phyloP scores from a whole-genome alignment of 37 sponge, comb jelly and placozoan genomes.

The Cladorhizidae sp. region DNA sequence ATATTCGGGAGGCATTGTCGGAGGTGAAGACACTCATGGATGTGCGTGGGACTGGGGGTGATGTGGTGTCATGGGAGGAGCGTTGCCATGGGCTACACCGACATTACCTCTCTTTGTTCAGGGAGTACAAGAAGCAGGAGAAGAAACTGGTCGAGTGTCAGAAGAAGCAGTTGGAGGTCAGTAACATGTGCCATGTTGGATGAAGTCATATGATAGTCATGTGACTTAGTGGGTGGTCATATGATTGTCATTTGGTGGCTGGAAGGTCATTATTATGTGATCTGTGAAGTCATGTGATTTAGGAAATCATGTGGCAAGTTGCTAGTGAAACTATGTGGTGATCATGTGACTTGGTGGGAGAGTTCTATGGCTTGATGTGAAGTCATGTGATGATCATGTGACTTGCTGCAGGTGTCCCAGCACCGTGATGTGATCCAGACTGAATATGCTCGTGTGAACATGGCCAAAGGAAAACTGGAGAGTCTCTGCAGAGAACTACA shows the following conservation, averaged over 20 bases:
- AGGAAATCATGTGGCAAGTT: too few species aligned
- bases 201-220: too few species aligned
- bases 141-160: conserved; percentile 54
- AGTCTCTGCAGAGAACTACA: conserved; percentile 94
- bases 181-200: background rate
- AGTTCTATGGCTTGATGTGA: too few species aligned
- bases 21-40: conserved; percentile 55
- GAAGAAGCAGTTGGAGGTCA: conserved; percentile 71
- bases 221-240: background rate
- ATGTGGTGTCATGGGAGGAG: conserved; percentile 31
- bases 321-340: too few species aligned
- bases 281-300: background rate
- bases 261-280: too few species aligned
- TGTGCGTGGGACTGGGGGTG: background rate
- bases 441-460: conserved; percentile 67
- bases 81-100: conserved; percentile 24
- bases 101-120: conserved; percentile 44
- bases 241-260: too few species aligned
- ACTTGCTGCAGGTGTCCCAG: conserved; percentile 61
- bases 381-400: too few species aligned
- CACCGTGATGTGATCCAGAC: conserved; percentile 86
- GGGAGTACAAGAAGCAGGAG: conserved; percentile 74
- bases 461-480: conserved; percentile 92
- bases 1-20: conserved; percentile 46
- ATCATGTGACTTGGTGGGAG: too few species aligned